These are phyloP conservation scores for Cottus gobio DNA, from an alignment of 2,113 vertebrate genomes.

Conservation along the genomic window DNA sequence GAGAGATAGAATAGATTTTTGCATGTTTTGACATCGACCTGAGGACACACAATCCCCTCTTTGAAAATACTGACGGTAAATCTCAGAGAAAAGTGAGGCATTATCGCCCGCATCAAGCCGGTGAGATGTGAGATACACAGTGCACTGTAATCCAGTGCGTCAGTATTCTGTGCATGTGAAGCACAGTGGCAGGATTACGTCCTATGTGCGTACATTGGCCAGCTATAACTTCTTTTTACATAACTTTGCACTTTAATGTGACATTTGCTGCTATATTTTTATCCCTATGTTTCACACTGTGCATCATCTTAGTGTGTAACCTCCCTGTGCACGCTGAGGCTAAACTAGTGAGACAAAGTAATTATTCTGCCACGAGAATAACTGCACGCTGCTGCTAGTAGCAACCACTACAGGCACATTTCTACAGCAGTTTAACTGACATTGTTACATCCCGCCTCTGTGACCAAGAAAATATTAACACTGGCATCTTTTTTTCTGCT, in stretches of 20 bases:
- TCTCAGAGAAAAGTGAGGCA: constrained; percentile 1
- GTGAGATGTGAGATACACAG: constrained; percentile 3
- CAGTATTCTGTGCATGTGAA: background rate
- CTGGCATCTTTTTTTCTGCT: background rate
- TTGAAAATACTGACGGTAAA: background rate
- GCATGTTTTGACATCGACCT: constrained; percentile 15
- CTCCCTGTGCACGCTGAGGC: background rate
- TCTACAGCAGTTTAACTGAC: background rate
- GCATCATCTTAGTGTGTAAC: background rate
- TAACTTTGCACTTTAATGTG: background rate
- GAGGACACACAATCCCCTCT: constrained; percentile 1
- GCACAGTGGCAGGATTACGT: background rate
- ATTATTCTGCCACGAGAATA: background rate
- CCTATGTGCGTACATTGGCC: too few species aligned
- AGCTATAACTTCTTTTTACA: background rate
- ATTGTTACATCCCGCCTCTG: background rate
- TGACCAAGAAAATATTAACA: background rate
- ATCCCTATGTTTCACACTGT: background rate
- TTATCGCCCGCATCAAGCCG: constrained; percentile 25
- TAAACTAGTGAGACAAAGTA: background rate
- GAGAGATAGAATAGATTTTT: background rate
- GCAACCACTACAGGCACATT: background rate
- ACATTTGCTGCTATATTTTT: background rate
- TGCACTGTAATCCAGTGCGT: background rate
- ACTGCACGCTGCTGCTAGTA: background rate